Evolutionary conservation across 2,888 invertebrate species (phyloP), one percentile per base, ranked within the genome.

Genomic region (Drosophila anceps): DNA sequence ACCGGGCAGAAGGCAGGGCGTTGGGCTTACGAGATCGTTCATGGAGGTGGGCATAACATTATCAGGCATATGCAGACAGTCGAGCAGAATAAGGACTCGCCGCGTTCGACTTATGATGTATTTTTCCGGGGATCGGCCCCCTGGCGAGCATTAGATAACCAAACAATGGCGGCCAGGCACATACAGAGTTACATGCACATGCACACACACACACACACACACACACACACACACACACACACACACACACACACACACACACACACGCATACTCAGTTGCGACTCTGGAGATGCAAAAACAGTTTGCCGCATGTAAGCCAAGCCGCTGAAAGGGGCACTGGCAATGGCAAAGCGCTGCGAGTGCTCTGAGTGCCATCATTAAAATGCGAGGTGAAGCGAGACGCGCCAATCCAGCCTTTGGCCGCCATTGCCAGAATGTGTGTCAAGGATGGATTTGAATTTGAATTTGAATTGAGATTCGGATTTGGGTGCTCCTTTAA

Each of bases 121-220:
- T 80, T 74, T 82, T 53, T 58, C 46, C 58, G 69, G 69, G 69
- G 57, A 67, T 59, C 55, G 39, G 54, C 64, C 39, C 64, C 66
- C 79, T 72, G 73, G 53, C 65, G 65, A 69, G 88, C 70, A 82
- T 83, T 85, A 84, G 82, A 88, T 82, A 88, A 76, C 69, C 80
- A 73, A 88, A 83, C 83, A 88, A 83, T 79, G 83, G 82, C 66
- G 68, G 66, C n/a, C n/a, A n/a, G n/a, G n/a, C n/a, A n/a, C n/a
- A n/a, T n/a, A n/a, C n/a, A n/a, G n/a, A n/a, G n/a, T n/a, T n/a
- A n/a, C n/a, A n/a, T n/a, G n/a, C n/a, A n/a, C 78, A 33, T 59
- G 55, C 74, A 63, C 55, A 60, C 33, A 24, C 57, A 63, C 27
- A 55, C 41, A 53, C 57, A 20, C 33, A 54, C 51, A 31, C 27